These are phyloP conservation scores for Eriosoma lanigerum DNA, from an alignment of 1,140 invertebrate genomes.

Conservation along the genomic window DNA sequence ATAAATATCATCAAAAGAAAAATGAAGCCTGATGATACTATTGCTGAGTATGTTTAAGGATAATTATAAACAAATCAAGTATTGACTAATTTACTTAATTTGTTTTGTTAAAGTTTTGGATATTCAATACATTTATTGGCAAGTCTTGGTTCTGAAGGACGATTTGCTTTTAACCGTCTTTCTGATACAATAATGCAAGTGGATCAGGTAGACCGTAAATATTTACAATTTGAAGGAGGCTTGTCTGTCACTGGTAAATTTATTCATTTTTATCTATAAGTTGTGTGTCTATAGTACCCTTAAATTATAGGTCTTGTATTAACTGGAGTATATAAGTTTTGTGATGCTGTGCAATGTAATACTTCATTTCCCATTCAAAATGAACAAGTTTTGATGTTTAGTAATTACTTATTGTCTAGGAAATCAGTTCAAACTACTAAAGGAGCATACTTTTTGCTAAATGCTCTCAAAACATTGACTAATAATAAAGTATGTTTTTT, in stretches of 20 bases:
- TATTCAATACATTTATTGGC: conserved; percentile 82
- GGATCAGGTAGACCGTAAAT: conserved; percentile 88
- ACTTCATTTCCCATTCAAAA: conserved; percentile 66
- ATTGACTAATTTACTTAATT: neutral
- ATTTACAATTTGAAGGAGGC: conserved; percentile 92
- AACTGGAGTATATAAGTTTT: conserved; percentile 73
- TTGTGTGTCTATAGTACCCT: neutral
- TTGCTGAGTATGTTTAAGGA: neutral
- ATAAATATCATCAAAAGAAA: conserved; percentile 34
- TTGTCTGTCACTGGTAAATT: conserved; percentile 59
- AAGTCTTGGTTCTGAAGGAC: conserved; percentile 65
- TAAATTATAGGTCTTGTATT: conserved; percentile 64
- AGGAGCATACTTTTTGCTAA: conserved; percentile 76
- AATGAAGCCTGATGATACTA: conserved; percentile 32
- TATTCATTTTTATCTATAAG: neutral
- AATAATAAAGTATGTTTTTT: conserved; percentile 64
- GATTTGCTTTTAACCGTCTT: conserved; percentile 76
- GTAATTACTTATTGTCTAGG: conserved; percentile 87
- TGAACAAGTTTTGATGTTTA: conserved; percentile 85
- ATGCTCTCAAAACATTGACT: conserved; percentile 73
- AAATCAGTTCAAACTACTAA: conserved; percentile 83
- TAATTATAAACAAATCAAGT: neutral
- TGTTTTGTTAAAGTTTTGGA: conserved; percentile 67
- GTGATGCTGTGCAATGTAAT: conserved; percentile 69
- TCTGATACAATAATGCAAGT: conserved; percentile 91